These are phyloP conservation scores for Geothlypis trichas DNA, from an alignment of 2,113 vertebrate genomes.

Conservation along the genomic window DNA sequence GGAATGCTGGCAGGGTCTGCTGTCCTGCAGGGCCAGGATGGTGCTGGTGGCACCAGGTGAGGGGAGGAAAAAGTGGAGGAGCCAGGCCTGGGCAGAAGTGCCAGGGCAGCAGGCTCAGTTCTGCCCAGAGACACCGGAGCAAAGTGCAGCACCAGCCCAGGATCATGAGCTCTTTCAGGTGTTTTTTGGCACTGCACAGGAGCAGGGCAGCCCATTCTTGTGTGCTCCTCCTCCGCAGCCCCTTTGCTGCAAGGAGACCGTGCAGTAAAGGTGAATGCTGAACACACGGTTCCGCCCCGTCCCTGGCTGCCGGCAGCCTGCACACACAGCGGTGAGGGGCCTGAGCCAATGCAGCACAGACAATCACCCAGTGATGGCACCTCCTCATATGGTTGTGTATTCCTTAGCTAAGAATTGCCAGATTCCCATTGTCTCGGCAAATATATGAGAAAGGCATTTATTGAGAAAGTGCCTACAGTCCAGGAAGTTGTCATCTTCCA, in stretches of 20 bases:
- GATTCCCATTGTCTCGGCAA: background rate
- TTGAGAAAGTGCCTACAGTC: background rate
- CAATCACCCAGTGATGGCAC: background rate
- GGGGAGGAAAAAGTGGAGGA: background rate
- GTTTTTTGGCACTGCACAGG: accelerated
- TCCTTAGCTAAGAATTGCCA: background rate
- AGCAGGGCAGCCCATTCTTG: background rate
- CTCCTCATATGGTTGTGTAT: background rate
- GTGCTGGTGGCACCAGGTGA: background rate
- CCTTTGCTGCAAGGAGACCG: accelerated
- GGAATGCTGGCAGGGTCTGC: background rate
- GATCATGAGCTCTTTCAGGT: background rate
- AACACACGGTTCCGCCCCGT: accelerated
- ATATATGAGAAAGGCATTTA: background rate
- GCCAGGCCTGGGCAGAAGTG: background rate
- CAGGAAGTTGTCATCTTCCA: background rate
- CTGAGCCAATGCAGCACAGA: background rate
- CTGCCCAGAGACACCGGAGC: accelerated
- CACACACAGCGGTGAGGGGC: background rate
- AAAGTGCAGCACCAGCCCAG: background rate
- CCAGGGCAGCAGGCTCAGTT: accelerated
- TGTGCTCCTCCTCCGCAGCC: background rate
- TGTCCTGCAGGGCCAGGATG: background rate
- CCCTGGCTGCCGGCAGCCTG: accelerated
- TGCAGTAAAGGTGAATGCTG: background rate